Conservation (phyloP, 2,113 vertebrate species). For the Clarias macrocephalus region DNA sequence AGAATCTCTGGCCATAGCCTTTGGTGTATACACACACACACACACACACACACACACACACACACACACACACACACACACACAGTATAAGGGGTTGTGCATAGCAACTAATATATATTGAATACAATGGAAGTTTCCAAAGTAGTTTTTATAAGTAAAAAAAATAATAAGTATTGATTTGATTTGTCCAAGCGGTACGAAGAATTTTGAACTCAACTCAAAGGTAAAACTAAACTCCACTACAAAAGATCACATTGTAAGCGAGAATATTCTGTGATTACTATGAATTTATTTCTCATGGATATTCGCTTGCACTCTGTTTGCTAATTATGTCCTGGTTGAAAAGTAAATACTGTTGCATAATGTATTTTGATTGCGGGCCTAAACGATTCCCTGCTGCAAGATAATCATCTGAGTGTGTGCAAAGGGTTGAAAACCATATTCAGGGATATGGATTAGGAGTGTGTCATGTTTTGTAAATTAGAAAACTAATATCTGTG, state of each 20-base stretch:
- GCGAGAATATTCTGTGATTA: constrained; percentile 27
- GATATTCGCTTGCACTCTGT: constrained; percentile 16
- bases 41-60: too few relatives aligned
- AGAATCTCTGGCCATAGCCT: too few relatives aligned
- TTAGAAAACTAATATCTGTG: background rate
- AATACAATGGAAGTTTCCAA: too few relatives aligned
- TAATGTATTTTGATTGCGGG: constrained; percentile 18
- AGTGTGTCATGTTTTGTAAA: background rate
- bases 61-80: too few relatives aligned
- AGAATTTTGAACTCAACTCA: background rate
- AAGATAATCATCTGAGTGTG: background rate
- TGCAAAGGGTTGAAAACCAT: background rate
- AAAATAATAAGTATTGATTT: too few relatives aligned
- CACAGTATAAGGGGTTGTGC: too few relatives aligned
- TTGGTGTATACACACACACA: too few relatives aligned
- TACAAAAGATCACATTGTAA: background rate
- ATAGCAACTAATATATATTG: too few relatives aligned
- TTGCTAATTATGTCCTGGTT: constrained; percentile 28
- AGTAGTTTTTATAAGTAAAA: too few relatives aligned
- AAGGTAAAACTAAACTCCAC: background rate
- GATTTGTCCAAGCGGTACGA: too few relatives aligned
- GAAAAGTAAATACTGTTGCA: constrained; percentile 19
- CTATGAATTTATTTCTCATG: constrained; percentile 7
- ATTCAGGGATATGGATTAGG: background rate
- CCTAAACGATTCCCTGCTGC: background rate